Base-by-base conservation (phyloP, 2,797 vertebrate species). In the Lates japonicus region DNA sequence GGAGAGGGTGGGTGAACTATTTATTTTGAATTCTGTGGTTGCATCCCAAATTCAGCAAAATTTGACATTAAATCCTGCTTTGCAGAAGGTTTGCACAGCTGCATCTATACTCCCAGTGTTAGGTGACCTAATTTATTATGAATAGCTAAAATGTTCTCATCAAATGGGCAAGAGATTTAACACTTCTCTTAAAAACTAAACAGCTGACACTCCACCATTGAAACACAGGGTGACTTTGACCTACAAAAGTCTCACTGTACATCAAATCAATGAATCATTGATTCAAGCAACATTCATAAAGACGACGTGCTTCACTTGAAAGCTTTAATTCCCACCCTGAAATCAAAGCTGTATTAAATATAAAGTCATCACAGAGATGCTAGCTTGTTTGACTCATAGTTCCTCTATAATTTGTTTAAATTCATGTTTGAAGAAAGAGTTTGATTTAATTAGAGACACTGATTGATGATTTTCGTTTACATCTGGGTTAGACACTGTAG, bases 31-130 rank as follows among this genome's bases (percentile, higher is more conserved):
- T 41, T 73, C 41, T 58, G 55, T 13, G 17, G 25, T 5, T 51
- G 54, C n/a, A 60, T 17, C 12, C 31, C 12, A 52, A 57, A n/a
- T 29, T 51, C 31, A 25, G 13, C 9, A 20, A 35, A 31, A 64
- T 67, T 19, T 66, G 22, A 60, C 25, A 31, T 54, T 6, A 62
- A 73, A 59, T 54, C 57, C 48, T 69, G 20, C 62, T 66, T 44
- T 42, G 19, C 29, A 41, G 13, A 41, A 17, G 25, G 7, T 22
- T 48, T 10, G 13, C 59, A 44, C 25, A 37, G 41, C 54, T 60
- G 9, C 35, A 7, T 46, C 59, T 49, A 63, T 67, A 33, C n/a
- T 74, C 16, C 13, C 0, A 3, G 17, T 44, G 46, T 35, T 48
- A 2, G 3, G n/a, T 57, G 48, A 57, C 41, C 62, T 68, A 0